Evolutionary conservation across 1,140 invertebrate genomes (phyloP).

Genomic region (Babylonia areolata): DNA sequence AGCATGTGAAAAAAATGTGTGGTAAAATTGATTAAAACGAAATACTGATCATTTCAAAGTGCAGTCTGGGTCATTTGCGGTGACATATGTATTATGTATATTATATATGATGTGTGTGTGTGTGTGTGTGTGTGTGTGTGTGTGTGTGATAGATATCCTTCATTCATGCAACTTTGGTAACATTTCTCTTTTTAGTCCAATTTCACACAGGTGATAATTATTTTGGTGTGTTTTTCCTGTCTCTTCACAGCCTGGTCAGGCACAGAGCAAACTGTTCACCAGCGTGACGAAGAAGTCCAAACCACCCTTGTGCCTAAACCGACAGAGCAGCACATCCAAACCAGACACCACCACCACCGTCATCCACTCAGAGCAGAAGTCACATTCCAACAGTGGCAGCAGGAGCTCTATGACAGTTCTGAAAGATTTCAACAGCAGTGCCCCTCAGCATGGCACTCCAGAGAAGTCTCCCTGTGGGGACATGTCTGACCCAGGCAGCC

Average conservation of each 20-base stretch:
- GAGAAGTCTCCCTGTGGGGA: background rate
- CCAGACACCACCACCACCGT: background rate
- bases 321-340: background rate
- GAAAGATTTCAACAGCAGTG: background rate
- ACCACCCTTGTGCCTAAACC: background rate
- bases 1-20: too few species aligned
- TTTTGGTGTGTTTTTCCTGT: background rate
- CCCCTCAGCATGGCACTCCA: background rate
- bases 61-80: too few species aligned
- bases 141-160: too few species aligned
- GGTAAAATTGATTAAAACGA: too few species aligned
- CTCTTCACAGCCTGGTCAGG: background rate
- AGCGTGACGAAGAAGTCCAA: background rate
- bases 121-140: too few species aligned
- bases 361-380: background rate
- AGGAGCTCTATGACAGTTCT: background rate
- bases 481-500: background rate
- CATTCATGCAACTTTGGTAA: too few species aligned
- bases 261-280: constrained; percentile 31
- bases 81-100: too few species aligned
- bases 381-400: background rate
- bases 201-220: too few species aligned
- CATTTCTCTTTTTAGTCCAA: too few species aligned
- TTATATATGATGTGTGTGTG: too few species aligned
- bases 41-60: too few species aligned